phyloP scores from a whole-genome alignment of 2,797 vertebrate species.

The Petrocephalus schoutedeni region DNA sequence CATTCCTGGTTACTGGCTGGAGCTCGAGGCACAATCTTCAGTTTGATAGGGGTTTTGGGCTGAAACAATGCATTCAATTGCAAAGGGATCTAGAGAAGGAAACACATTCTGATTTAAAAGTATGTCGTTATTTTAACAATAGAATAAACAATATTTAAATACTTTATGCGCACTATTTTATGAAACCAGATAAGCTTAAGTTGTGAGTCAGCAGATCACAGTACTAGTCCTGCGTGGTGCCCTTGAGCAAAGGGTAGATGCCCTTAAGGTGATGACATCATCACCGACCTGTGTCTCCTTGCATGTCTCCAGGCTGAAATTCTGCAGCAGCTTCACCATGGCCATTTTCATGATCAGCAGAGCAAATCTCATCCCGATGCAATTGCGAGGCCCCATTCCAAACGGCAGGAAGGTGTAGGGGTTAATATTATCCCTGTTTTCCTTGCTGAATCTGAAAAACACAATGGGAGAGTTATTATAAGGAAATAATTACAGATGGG shows the following conservation, averaged over 20 bases:
- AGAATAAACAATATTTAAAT: neutral
- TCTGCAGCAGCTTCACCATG: constrained; percentile 60
- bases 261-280: neutral
- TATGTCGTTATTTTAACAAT: neutral
- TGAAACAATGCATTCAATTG: constrained; percentile 40
- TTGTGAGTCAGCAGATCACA: neutral
- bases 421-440: constrained; percentile 63
- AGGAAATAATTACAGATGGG: neutral
- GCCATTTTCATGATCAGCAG: constrained; percentile 67
- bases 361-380: constrained; percentile 77
- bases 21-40: constrained; percentile 52
- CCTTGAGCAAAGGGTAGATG: neutral
- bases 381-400: constrained; percentile 78
- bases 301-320: constrained; percentile 69
- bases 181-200: neutral
- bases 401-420: constrained; percentile 74
- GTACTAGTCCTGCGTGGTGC: neutral
- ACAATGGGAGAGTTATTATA: neutral
- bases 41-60: constrained; percentile 54
- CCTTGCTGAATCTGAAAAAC: constrained; percentile 67
- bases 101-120: neutral
- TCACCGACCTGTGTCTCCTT: constrained; percentile 70
- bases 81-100: constrained; percentile 50
- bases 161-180: neutral
- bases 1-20: neutral